These are phyloP conservation scores for Adrianichthys oophorus DNA, from an alignment of 2,797 vertebrate species.

Conservation along the genomic window DNA sequence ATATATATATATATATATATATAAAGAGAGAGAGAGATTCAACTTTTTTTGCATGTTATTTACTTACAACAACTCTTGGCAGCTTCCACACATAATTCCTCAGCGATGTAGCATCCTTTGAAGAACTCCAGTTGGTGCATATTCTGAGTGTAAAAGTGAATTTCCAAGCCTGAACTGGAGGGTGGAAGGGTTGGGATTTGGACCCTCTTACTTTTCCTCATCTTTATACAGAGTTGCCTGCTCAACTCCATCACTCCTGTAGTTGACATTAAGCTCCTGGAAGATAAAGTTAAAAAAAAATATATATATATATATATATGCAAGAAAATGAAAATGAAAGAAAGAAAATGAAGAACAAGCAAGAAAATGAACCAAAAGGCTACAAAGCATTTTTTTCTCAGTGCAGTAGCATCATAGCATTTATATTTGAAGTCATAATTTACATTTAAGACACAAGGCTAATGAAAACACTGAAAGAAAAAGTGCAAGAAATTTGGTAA, in stretches of 20 bases:
- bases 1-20: no score
- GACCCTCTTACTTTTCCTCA: slow-evolving; percentile 83
- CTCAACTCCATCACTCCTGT: slow-evolving; percentile 85
- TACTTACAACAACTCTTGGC: slow-evolving; percentile 88
- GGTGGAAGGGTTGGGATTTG: slow-evolving; percentile 73
- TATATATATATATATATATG: background rate
- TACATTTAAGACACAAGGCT: no score
- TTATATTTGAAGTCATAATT: no score
- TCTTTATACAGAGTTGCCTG: slow-evolving; percentile 97
- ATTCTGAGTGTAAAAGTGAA: slow-evolving; percentile 86
- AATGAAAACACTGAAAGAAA: no score
- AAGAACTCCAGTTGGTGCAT: slow-evolving; percentile 75
- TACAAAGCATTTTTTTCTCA: no score
- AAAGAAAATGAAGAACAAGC: no score
- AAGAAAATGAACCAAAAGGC: background rate
- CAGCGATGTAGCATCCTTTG: slow-evolving; percentile 83
- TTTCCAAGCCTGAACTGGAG: slow-evolving; percentile 81
- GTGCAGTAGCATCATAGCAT: no score
- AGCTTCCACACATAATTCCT: slow-evolving; percentile 87
- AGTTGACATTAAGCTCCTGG: slow-evolving; percentile 86
- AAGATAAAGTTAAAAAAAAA: slow-evolving; percentile 1
- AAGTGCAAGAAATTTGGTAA: no score
- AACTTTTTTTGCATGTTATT: background rate
- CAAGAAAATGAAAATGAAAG: background rate
- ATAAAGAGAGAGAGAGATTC: no score